Evolutionary conservation across 2,888 invertebrate genomes (phyloP).

Genomic region (Mythimna loreyi): DNA sequence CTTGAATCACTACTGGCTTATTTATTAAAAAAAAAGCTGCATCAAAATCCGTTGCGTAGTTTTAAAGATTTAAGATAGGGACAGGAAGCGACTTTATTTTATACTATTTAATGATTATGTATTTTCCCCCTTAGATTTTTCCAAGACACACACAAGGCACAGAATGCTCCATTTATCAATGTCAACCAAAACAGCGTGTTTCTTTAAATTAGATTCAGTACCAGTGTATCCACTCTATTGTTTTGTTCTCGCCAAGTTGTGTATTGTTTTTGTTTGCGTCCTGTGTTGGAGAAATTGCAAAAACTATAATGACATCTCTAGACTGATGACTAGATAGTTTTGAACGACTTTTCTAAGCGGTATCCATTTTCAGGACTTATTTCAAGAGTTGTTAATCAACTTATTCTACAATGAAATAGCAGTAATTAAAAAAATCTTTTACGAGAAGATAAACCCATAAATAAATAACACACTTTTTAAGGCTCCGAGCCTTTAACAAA

Average conservation of each 20-base stretch:
- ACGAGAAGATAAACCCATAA: background rate
- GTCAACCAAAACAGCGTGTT: slow-evolving; percentile 39
- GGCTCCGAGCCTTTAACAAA: too few species aligned
- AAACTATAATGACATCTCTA: slow-evolving; percentile 33
- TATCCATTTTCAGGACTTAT: too few species aligned
- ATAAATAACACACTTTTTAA: too few species aligned
- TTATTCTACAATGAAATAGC: too few species aligned
- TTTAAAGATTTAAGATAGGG: too few species aligned
- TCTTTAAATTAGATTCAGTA: slow-evolving; percentile 36
- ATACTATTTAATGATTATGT: background rate
- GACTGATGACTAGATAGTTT: slow-evolving; percentile 7
- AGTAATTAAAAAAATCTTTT: too few species aligned
- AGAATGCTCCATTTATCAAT: slow-evolving; percentile 54
- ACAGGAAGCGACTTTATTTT: too few species aligned
- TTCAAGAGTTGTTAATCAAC: background rate
- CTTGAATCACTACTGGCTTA: too few species aligned
- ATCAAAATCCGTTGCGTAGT: too few species aligned
- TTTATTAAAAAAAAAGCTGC: too few species aligned
- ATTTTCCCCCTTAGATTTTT: slow-evolving; percentile 11
- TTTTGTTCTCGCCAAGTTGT: slow-evolving; percentile 14
- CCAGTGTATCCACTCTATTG: slow-evolving; percentile 14
- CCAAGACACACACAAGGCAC: slow-evolving; percentile 6
- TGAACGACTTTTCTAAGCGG: background rate
- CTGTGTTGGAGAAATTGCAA: slow-evolving; percentile 22
- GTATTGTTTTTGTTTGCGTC: slow-evolving; percentile 30